Base-by-base conservation (phyloP, 2,888 invertebrate genomes). In the Lasioglossum malachurum region DNA sequence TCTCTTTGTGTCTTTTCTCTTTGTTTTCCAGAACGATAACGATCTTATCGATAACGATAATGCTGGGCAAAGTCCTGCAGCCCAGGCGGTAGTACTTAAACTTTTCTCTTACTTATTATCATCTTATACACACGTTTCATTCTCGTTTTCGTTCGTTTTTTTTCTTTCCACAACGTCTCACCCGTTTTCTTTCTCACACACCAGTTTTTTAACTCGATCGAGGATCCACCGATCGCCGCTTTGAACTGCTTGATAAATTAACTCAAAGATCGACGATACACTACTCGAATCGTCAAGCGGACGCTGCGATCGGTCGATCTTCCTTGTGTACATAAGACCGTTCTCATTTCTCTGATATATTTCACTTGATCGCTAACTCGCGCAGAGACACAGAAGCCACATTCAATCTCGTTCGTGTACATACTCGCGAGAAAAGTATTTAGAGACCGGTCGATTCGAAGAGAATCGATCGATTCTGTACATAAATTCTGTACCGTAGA, bases 11-110 rank as follows among this genome's bases (percentile, higher is more conserved):
- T 92, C 91, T 94, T 94, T 94, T 95, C 92, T 95, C 93, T 95
- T 95, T 94, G 84, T 95, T 95, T 95, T 95, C 88, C 95, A 95
- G 95, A 95, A 93, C 93, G 94, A 95, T 95, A 95, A 95, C 95
- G 95, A 95, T 93, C 94, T 94, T 94, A 95, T 95, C 94, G 94
- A 95, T 95, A 95, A 94, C 93, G 95, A 95, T 94, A 95, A 94
- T 95, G 95, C 95, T 92, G 95, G 95, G 95, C 95, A 95, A 95
- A 95, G 94, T 94, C 94, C 95, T 95, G 94, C 95, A 93, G 95
- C 95, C 95, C 95, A 95, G 94, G 95, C 95, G 95, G 95, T 95
- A 95, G 95, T 95, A 95, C 94, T 95, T 93, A 94, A 71, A 93
- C 93, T 94, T 94, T 93, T 95, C 93, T 94, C 93, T 93, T 92